Percentiles rank a stretch among this genome's conserved stretches.
phyloP scores from a whole-genome alignment of 2,797 vertebrate genomes.

The Petrocephalus schoutedeni region DNA sequence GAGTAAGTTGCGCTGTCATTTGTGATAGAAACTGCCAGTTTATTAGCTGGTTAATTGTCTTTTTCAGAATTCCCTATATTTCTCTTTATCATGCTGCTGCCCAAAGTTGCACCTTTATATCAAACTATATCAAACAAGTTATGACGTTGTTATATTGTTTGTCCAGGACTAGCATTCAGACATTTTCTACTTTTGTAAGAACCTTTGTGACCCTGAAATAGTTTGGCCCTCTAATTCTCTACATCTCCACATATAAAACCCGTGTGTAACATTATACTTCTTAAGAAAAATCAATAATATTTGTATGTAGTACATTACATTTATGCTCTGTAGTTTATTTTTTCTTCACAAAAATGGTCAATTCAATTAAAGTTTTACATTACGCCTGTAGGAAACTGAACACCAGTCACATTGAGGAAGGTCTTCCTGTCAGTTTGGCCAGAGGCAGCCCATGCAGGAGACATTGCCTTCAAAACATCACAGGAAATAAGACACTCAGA shows the following conservation, averaged over 20 bases:
- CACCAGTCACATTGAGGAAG: constrained; percentile 21
- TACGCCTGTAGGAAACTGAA: neutral
- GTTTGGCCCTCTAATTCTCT: neutral
- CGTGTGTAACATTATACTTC: neutral
- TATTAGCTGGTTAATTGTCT: neutral
- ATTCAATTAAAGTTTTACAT: neutral
- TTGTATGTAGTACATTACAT: neutral
- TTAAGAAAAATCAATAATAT: neutral
- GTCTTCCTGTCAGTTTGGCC: constrained; percentile 11
- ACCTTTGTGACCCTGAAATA: neutral
- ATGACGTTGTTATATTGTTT: neutral
- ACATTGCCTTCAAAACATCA: constrained; percentile 41
- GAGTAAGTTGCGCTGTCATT: neutral
- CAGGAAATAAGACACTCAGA: constrained; percentile 48
- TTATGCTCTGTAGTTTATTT: neutral
- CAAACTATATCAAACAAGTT: neutral
- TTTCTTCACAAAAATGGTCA: neutral
- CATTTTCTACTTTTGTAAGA: neutral
- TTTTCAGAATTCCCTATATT: neutral
- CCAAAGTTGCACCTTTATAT: neutral
- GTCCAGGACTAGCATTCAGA: neutral
- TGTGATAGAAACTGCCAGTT: neutral
- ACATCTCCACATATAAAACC: neutral
- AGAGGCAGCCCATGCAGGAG: constrained; percentile 31
- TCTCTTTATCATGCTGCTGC: neutral